These are phyloP conservation scores for Caenorhabditis sp. DNA, from an alignment of 2,888 invertebrate genomes.

Conservation along the genomic window DNA sequence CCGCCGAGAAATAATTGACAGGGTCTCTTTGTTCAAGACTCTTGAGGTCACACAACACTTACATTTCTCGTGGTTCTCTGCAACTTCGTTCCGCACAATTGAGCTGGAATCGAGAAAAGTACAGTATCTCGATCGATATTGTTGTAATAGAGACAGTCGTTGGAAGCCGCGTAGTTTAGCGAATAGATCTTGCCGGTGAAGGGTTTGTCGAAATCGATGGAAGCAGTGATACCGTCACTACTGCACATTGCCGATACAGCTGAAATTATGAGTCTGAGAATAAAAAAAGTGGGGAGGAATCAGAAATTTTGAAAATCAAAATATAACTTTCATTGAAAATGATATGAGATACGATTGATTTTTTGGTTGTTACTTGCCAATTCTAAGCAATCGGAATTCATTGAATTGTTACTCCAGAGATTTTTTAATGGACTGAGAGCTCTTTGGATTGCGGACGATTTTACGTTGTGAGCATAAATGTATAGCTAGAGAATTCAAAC, in stretches of 20 bases:
- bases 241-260: constrained; percentile 82
- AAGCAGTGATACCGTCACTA: constrained; percentile 81
- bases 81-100: constrained; percentile 81
- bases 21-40: constrained; percentile 55
- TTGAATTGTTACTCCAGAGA: too few species aligned
- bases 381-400: too few species aligned
- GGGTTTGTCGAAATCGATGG: constrained; percentile 80
- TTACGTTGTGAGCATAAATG: too few species aligned
- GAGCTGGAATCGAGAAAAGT: constrained; percentile 82
- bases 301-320: too few species aligned
- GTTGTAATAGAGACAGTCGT: constrained; percentile 83
- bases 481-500: too few species aligned
- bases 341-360: too few species aligned
- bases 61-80: constrained; percentile 80
- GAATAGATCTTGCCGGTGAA: constrained; percentile 83
- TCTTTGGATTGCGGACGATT: too few species aligned
- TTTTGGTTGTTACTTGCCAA: too few species aligned
- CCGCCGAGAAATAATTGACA: constrained; percentile 54
- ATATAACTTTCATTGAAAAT: too few species aligned
- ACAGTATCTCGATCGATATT: constrained; percentile 77
- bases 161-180: constrained; percentile 77
- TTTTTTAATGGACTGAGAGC: too few species aligned
- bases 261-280: constrained; percentile 21
- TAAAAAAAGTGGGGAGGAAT: background rate
- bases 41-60: constrained; percentile 60